A percentile compares a stretch with the other conserved stretches of the same genome.
These are phyloP conservation scores for Taphrorychus bicolor DNA, from an alignment of 2,888 invertebrate genomes.

Conservation along the genomic window DNA sequence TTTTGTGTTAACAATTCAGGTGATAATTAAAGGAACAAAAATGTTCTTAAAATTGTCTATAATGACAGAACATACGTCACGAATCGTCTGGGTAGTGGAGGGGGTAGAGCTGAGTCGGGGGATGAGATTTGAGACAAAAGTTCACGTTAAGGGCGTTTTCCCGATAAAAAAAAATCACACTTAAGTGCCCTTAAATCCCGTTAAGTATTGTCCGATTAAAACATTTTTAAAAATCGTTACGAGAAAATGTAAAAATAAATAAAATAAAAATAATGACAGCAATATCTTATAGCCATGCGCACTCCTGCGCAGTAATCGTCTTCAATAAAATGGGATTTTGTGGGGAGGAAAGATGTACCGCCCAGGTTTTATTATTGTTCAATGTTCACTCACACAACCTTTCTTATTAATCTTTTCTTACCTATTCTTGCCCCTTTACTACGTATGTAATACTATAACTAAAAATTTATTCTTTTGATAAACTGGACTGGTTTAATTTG, in stretches of 20 bases:
- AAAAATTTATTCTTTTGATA: no score
- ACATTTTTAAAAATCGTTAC: background rate
- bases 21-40: slow-evolving; percentile 1
- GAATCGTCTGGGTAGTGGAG: slow-evolving; percentile 4
- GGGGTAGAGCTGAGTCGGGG: background rate
- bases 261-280: background rate
- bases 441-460: no score
- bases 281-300: background rate
- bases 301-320: background rate
- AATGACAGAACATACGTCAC: slow-evolving; percentile 20
- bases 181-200: no score
- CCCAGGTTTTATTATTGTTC: no score
- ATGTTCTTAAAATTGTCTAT: background rate
- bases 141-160: no score
- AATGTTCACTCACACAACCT: no score
- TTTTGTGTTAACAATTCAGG: slow-evolving; percentile 12
- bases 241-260: background rate
- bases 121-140: background rate
- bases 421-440: no score
- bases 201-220: no score
- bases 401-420: no score
- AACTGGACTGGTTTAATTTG: no score
- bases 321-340: background rate
- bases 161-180: no score
- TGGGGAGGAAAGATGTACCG: no score